Evolutionary conservation across 2,797 vertebrate genomes (phyloP), one percentile per base, ranked within the genome.

Genomic region (Remorina albescens): DNA sequence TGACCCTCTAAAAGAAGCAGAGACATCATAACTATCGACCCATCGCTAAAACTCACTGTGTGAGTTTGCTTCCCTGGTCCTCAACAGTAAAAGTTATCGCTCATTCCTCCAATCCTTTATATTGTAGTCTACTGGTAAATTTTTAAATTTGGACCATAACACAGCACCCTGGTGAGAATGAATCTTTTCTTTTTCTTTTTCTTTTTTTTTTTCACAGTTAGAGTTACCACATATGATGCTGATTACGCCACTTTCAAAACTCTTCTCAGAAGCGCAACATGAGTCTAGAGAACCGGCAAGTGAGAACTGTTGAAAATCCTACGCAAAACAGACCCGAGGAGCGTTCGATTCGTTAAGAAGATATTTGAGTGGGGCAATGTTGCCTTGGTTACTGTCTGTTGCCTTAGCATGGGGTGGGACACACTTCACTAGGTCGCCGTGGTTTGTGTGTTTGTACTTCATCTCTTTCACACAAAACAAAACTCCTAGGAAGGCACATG

Each of bases 381-480:
- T 71, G 63, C 79, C 62, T 69, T 77, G 64, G 80, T 67, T 79
- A 81, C 75, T 1, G 21, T 78, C 86, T 87, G 76, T 85, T 78
- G 60, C 75, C 80, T 74, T 77, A 68, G 78, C 71, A 67, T 44
- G 83, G 46, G 74, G 54, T 59, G 47, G 30, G 37, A 58, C 1
- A 37, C 0, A 42, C 37, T 65, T 61, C 15, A n/a, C 47, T 55
- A 13, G 23, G 63, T 81, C 57, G 63, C 60, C 49, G 51, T 25
- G 50, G 26, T 75, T 50, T 74, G 41, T 37, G 10, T n/a, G 37
- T 78, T 37, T 39, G 61, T 1, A 13, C 39, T 54, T 18, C 11
- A 13, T 61, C 30, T 51, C 25, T 6, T 74, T 77, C 44, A 62
- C 71, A 69, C 59, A 42, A 51, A 59, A 71, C 44, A 49, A 46